A percentile compares a stretch with the other conserved stretches of the same genome.
Conservation (phyloP, 2,113 vertebrate genomes). For the Hylia prasina region DNA sequence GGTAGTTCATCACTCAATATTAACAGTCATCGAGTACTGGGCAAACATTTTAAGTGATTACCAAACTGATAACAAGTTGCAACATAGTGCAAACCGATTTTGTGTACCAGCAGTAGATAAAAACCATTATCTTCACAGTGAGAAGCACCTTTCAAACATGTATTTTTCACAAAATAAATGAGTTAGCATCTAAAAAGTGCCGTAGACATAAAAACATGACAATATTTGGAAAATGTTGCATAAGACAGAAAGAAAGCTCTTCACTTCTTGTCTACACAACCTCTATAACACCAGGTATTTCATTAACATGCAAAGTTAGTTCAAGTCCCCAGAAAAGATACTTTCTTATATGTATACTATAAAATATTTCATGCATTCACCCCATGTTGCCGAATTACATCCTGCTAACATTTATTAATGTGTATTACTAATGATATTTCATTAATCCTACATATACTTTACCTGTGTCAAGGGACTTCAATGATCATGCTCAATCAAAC, state of each 20-base stretch:
- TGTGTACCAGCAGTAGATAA: not conserved
- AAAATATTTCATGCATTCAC: not conserved
- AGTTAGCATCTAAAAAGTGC: not conserved
- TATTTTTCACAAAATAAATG: not conserved
- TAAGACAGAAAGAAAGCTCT: not conserved
- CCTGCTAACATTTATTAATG: not conserved
- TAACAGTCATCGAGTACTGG: not conserved
- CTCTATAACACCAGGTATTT: not conserved
- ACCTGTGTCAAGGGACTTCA: not conserved
- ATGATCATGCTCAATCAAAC: not conserved
- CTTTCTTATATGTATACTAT: not conserved
- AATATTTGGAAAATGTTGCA: not conserved
- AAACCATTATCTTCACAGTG: not conserved
- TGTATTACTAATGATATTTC: too few species aligned
- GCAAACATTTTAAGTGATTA: not conserved
- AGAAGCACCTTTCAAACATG: not conserved
- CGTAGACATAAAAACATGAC: not conserved
- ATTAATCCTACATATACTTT: not conserved
- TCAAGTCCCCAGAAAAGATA: not conserved
- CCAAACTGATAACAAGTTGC: not conserved
- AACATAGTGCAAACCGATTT: not conserved
- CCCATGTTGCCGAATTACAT: not conserved
- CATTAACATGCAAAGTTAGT: not conserved
- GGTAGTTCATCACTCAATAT: not conserved
- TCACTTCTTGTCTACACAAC: not conserved